Base-by-base conservation (phyloP, 2,113 vertebrate species). In the Leptobrachium ailaonicum region DNA sequence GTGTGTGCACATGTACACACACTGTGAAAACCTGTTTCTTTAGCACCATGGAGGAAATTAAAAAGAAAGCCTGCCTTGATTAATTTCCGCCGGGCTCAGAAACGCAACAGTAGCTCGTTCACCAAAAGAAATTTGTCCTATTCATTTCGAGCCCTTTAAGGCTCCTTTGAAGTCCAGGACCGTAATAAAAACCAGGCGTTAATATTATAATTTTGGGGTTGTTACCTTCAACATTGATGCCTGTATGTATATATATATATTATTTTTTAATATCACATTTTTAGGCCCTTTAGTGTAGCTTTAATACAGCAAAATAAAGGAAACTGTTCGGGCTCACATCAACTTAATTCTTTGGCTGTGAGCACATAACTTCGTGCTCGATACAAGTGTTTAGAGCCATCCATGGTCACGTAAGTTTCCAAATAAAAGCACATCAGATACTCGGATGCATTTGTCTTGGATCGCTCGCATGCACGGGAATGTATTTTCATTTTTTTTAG, bases 1-100 rank as follows among this genome's bases (percentile, higher is more conserved):
- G 41, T 80, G 78, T 80, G 53, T n/a, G 53, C 78, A 43, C 70
- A 68, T 80, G 78, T 80, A 80, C 63, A 40, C 78, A 80, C 41
- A 71, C 78, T 80, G 78, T 68, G 78, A 80, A 80, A 74, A 80
- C 71, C 63, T 80, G 78, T 80, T 80, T 80, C 78, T 80, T 73
- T 74, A 80, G 64, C 71, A 74, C 60, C 63, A 80, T 60, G 41
- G 60, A 63, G 78, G 78, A 80, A 74, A 80, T 80, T 68, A 80
- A 74, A 80, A 80, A 80, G 78, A 74, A 74, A 80, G 71, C 71
- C 72, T 56, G 78, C 74, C 63, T 74, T 68, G 71, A 74, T 80
- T 80, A 45, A 80, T 80, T 80, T 74, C 78, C 71, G 63, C 12
- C 41, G n/a, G 5, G 64, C 78, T 74, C 78, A 20, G 64, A 53